phyloP scores from a whole-genome alignment of 2,888 invertebrate genomes.

The Tetropium fuscum region DNA sequence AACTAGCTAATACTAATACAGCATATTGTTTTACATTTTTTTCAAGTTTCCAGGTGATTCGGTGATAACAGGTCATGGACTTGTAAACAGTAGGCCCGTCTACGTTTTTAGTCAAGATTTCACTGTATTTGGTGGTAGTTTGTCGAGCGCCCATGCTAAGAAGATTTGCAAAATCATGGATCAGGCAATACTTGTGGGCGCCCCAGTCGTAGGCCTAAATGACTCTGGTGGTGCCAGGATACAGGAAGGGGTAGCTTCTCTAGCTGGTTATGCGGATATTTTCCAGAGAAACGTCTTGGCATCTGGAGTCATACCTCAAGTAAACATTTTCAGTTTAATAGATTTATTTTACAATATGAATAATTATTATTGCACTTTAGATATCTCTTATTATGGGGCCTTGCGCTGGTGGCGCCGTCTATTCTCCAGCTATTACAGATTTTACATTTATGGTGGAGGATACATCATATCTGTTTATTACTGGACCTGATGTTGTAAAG shows the following conservation, averaged over 20 bases:
- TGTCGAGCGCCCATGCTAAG: conserved; percentile 74
- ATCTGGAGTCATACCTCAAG: conserved; percentile 75
- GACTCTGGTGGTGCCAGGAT: conserved; percentile 79
- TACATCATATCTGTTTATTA: conserved; percentile 76
- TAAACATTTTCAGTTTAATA: too few species aligned
- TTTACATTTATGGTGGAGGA: conserved; percentile 78
- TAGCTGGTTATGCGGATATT: conserved; percentile 78
- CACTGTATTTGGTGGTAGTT: conserved; percentile 77
- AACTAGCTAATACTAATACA: too few species aligned
- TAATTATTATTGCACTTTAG: conserved; percentile 51
- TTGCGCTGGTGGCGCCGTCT: conserved; percentile 78
- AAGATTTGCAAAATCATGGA: conserved; percentile 78
- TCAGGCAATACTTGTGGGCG: conserved; percentile 74
- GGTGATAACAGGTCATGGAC: conserved; percentile 76
- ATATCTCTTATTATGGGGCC: conserved; percentile 79
- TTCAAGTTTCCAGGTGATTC: conserved; percentile 74
- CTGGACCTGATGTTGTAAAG: conserved; percentile 78
- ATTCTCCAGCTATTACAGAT: conserved; percentile 77
- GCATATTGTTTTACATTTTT: too few species aligned
- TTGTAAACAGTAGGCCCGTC: conserved; percentile 72
- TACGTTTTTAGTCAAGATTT: conserved; percentile 79
- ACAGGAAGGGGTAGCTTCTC: conserved; percentile 77
- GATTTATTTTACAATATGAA: background rate
- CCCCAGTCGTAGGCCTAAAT: conserved; percentile 76
- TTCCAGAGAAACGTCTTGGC: conserved; percentile 75